Evolutionary conservation across 2,797 vertebrate genomes (phyloP), one percentile per base, ranked within the genome.

Genomic region (Pangasius macronema): DNA sequence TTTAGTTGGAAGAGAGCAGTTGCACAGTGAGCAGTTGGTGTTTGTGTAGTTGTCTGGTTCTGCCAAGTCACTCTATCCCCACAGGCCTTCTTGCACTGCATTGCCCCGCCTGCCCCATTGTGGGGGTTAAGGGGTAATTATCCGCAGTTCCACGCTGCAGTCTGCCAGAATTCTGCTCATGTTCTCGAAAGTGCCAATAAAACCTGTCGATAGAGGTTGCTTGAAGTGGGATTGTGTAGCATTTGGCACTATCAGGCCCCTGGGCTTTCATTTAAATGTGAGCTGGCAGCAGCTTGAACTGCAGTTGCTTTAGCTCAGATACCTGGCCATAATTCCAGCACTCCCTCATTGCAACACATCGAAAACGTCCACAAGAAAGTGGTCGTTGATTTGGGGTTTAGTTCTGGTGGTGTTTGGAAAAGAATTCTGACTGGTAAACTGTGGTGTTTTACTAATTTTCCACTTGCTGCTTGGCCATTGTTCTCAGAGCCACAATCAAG

Each of bases 171-270:
- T 87, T 87, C 86, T 85, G 81, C 85, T 84, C 83, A 91, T 90
- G 92, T 92, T 91, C 90, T 91, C 89, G 89, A 83, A 91, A 92
- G 89, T 85, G 84, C 70, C 87, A 83, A 33, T 59, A 72, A 70
- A 90, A 90, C 85, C 83, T 79, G 46, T 87, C 63, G 46, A 72
- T 16, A 9, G 20, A 53, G 82, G 86, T 86, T 89, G 89, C 89
- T 90, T 90, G 87, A 93, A 95, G 94, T 93, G 89, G 93, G 94
- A 95, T 95, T 95, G 92, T 91, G 91, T 67, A 63, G 36, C 49
- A 59, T 77, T 84, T 24, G 70, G 59, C 14, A 11, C 30, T 68
- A 77, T 30, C 7, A 63, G 27, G 81, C 86, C 86, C 33, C 20
- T 77, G 68, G 57, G 86, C 86, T 77, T 77, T 36, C 7, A 16